Conservation (phyloP, 2,888 invertebrate genomes). For the Idaea dimidiata region DNA sequence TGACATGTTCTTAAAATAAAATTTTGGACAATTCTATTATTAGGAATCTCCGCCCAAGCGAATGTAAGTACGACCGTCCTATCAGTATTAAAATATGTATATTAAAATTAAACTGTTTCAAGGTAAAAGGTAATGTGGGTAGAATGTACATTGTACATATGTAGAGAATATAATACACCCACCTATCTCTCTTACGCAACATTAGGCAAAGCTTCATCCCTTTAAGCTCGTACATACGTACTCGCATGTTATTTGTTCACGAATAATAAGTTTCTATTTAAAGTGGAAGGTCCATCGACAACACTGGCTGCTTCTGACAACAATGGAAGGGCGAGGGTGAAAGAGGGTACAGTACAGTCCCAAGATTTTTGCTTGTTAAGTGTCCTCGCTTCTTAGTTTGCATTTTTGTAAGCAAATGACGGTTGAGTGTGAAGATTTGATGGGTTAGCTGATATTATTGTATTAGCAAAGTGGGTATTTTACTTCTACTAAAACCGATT, state of each 20-base stretch:
- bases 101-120: no score
- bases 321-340: slow-evolving; percentile 30
- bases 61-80: no score
- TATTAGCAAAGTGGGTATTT: not conserved
- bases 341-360: slow-evolving; percentile 16
- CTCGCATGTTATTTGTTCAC: slow-evolving; percentile 21
- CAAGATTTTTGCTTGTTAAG: slow-evolving; percentile 26
- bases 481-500: not conserved
- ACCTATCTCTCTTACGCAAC: not conserved
- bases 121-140: no score
- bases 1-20: no score
- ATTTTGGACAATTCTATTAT: no score
- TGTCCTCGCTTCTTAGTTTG: slow-evolving; percentile 24
- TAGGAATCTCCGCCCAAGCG: no score
- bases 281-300: slow-evolving; percentile 32
- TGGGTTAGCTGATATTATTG: not conserved
- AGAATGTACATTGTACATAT: no score
- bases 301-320: slow-evolving; percentile 30
- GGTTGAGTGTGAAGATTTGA: not conserved
- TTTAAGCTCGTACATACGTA: not conserved
- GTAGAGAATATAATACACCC: no score
- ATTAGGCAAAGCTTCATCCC: slow-evolving; percentile 1
- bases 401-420: slow-evolving; percentile 18
- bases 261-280: slow-evolving; percentile 50
- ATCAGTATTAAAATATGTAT: no score